Base-by-base conservation (phyloP, 2,888 invertebrate species). In the Eulithis testata region DNA sequence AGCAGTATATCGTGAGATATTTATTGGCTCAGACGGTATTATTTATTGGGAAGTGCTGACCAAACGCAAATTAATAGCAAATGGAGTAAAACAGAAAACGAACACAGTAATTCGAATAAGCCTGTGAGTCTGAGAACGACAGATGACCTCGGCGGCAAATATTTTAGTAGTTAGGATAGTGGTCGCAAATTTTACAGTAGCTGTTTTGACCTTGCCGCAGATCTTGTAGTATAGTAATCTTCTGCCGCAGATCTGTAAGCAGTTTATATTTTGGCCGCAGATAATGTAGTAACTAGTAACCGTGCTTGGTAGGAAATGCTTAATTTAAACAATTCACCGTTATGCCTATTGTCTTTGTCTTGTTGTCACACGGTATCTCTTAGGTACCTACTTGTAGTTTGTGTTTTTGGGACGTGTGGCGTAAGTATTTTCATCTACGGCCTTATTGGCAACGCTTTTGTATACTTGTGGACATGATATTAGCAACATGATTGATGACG, bases 251-350 rank as follows among this genome's bases (percentile, higher is more conserved):
- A 57, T 50, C 12, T 3, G 49, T 6, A 3, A 49, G 14, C 12
- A 60, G 53, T 55, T 61, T 37, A 21, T 54, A 49, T 8, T 14
- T 45, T 11, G 7, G 50, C 36, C 51, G 27, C 27, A 52, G 52
- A 47, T 45, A 4, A 11, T 7, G 11, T 36, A 57, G 44, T 9
- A 47, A 52, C 45, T 57, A 57, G 44, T 9, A 47, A 52, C 45
- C 52, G 50, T 57, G 40, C 37, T 59, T 40, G 58, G 50, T 49
- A 84, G 89, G 89, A 90, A 86, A 87, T 86, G 60, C 71, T 82
- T 76, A 88, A 88, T 89, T 89, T 84, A 88, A 86, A 85, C 86
- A 88, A 86, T 85, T 83, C 80, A 64, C 72, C 71, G 66, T 76
- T 73, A 72, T 70, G 73, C 65, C 74, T 76, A 82, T 86, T 84